These are phyloP conservation scores for Herpetotheres cachinnans DNA, from an alignment of 2,113 vertebrate genomes.

Conservation along the genomic window DNA sequence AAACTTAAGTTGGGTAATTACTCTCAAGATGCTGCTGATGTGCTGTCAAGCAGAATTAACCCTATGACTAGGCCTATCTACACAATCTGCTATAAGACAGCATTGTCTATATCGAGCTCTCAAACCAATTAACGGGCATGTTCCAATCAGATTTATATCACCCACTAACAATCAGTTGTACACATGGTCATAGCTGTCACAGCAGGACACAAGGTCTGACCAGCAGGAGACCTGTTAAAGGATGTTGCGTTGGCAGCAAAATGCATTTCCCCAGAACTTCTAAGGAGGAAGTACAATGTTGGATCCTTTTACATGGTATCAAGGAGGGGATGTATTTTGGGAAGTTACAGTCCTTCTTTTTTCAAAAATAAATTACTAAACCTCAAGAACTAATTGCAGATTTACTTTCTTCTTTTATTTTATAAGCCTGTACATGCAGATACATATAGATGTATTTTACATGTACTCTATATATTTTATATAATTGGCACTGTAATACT, in stretches of 20 bases:
- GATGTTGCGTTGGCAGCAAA: slow-evolving; percentile 58
- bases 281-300: slow-evolving; percentile 53
- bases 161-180: slow-evolving; percentile 70
- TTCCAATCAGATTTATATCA: slow-evolving; percentile 75
- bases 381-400: neutral
- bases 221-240: slow-evolving; percentile 73
- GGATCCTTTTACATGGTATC: slow-evolving; percentile 16
- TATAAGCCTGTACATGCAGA: neutral
- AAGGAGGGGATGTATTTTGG: slow-evolving; percentile 18
- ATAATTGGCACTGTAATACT: neutral
- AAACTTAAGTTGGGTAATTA: slow-evolving; percentile 85
- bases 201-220: slow-evolving; percentile 58
- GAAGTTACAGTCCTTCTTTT: slow-evolving; percentile 13
- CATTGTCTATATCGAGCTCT: slow-evolving; percentile 78
- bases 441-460: neutral
- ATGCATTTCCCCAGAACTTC: slow-evolving; percentile 54
- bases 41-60: slow-evolving; percentile 89
- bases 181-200: slow-evolving; percentile 70
- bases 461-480: neutral
- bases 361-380: neutral
- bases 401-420: neutral
- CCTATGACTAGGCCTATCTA: slow-evolving; percentile 75
- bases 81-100: slow-evolving; percentile 75
- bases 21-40: slow-evolving; percentile 80
- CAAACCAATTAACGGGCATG: slow-evolving; percentile 81